Conservation (phyloP, 2,797 vertebrate species). For the Clarias fuscus region DNA sequence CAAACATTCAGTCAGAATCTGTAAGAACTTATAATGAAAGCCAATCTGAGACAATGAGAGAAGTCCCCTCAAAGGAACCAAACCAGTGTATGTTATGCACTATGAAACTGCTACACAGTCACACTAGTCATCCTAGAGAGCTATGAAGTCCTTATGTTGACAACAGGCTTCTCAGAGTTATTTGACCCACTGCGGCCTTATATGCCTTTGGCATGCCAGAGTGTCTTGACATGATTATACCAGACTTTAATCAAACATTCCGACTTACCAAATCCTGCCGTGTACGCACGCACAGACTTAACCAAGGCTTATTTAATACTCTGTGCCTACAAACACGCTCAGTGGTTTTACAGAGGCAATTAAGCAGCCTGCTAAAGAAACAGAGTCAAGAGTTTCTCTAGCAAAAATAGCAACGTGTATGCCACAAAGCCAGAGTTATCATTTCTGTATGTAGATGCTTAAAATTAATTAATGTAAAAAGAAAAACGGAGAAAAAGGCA, state of each 20-base stretch:
- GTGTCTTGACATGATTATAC: constrained; percentile 67
- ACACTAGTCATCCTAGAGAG: constrained; percentile 29
- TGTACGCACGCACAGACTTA: constrained; percentile 54
- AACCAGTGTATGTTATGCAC: neutral
- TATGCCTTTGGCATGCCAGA: constrained; percentile 64
- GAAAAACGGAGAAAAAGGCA: neutral
- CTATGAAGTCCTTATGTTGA: constrained; percentile 28
- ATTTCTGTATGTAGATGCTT: neutral
- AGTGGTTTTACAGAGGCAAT: constrained; percentile 33
- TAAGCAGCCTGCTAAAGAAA: constrained; percentile 15
- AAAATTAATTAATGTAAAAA: neutral
- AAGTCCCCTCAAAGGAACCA: neutral
- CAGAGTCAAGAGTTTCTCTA: neutral
- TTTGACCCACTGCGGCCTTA: constrained; percentile 50
- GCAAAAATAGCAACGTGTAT: constrained; percentile 7
- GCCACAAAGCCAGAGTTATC: neutral
- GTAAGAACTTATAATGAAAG: neutral
- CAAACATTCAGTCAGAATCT: neutral
- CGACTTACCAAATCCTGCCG: constrained; percentile 54
- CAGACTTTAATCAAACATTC: constrained; percentile 58
- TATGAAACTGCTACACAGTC: constrained; percentile 38
- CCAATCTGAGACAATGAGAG: neutral
- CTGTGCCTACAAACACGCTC: constrained; percentile 7
- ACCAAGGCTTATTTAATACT: constrained; percentile 20
- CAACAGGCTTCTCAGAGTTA: constrained; percentile 52